Evolutionary conservation across 2,888 invertebrate species (phyloP).

Genomic region (Chymomyza caudatula): DNA sequence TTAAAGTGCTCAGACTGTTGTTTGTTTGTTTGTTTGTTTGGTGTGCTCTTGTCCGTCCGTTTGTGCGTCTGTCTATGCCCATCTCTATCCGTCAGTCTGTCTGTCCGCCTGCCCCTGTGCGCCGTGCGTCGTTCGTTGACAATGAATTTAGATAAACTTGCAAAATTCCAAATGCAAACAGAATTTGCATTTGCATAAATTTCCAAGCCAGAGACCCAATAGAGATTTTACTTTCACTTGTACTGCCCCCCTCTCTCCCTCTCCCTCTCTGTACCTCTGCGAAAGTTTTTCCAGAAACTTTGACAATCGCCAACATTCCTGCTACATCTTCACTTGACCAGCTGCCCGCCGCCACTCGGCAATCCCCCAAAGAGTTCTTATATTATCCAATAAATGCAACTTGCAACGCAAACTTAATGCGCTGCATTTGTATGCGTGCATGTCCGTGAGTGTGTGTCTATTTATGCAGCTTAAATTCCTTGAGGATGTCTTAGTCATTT

Average conservation of each 20-base stretch:
- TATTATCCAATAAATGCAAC: background rate
- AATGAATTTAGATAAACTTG: conserved; percentile 70
- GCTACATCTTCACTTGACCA: background rate
- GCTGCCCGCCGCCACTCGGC: too few relatives aligned
- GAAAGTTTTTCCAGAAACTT: background rate
- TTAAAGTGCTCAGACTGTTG: background rate
- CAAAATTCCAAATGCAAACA: conserved; percentile 69
- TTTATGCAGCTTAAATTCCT: too few relatives aligned
- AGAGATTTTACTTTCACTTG: background rate
- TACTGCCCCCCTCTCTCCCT: too few relatives aligned
- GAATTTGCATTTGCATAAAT: conserved; percentile 69
- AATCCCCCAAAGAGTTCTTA: background rate
- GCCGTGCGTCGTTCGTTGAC: conserved; percentile 58
- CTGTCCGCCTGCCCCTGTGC: conserved; percentile 6
- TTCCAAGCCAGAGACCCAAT: conserved; percentile 34
- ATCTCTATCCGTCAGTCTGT: background rate
- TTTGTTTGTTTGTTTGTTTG: background rate
- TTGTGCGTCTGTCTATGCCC: too few relatives aligned
- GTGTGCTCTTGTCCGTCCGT: background rate
- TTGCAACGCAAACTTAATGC: too few relatives aligned
- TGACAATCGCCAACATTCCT: background rate
- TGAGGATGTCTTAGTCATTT: too few relatives aligned
- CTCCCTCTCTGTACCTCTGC: background rate
- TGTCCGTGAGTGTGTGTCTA: too few relatives aligned
- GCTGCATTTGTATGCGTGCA: too few relatives aligned